Evolutionary conservation across 64 coral and sea anemone species (phyloP).

Genomic region (Montipora cactus): DNA sequence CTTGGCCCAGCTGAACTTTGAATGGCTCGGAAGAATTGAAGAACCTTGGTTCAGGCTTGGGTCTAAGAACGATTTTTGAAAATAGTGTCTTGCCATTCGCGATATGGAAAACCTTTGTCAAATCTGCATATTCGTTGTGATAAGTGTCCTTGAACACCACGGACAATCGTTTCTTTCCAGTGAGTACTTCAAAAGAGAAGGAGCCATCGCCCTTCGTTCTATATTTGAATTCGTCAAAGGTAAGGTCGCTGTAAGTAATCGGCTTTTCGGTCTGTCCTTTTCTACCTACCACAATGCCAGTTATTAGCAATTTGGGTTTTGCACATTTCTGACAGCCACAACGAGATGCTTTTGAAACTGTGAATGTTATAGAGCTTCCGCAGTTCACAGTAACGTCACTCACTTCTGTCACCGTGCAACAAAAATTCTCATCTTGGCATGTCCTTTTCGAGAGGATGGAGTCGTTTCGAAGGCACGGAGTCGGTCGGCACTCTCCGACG

Average conservation of each 20-base stretch:
- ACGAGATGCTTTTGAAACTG: background rate
- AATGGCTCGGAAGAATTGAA: no score
- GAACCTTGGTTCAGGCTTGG: no score
- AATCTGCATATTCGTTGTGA: background rate
- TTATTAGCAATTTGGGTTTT: background rate
- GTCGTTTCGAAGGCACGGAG: no score
- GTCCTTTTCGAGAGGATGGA: background rate
- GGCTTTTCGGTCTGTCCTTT: no score
- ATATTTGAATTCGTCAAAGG: no score
- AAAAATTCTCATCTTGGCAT: conserved; percentile 7
- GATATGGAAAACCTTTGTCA: conserved; percentile 8
- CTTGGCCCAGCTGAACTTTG: background rate
- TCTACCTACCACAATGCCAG: no score
- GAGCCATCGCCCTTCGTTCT: background rate
- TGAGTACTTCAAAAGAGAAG: background rate
- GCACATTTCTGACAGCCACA: background rate
- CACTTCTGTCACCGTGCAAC: background rate
- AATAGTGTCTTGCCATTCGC: background rate
- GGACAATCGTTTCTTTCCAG: background rate
- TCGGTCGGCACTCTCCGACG: no score
- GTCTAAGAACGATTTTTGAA: background rate
- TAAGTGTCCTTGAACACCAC: background rate
- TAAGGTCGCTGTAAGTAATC: no score
- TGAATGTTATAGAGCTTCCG: background rate
- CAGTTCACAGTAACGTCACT: background rate